Evolutionary conservation across 2,888 invertebrate species (phyloP).

Genomic region (Drosophila gaucha): DNA sequence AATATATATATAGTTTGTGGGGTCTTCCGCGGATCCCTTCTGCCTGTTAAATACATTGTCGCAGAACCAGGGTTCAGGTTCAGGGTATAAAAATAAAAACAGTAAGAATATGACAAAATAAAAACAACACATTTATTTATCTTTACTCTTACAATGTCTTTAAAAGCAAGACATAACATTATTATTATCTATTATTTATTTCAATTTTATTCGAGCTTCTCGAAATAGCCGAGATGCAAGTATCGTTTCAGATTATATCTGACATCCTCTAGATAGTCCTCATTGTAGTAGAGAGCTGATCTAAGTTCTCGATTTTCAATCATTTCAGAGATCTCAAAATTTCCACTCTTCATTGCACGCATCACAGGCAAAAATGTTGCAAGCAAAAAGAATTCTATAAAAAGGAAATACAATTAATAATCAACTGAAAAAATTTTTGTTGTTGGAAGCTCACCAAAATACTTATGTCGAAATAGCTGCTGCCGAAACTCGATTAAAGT

Average conservation of each 20-base stretch:
- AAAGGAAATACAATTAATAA: not conserved
- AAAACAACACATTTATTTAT: too few species aligned
- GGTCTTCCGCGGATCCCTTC: too few species aligned
- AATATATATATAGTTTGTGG: too few species aligned
- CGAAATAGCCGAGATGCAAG: conserved; percentile 57
- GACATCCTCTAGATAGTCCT: conserved; percentile 49
- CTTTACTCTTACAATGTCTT: too few species aligned
- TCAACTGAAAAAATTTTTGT: not conserved
- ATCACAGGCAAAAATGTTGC: conserved; percentile 54
- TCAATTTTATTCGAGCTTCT: conserved; percentile 20
- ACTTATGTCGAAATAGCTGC: conserved; percentile 48
- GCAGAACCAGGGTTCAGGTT: too few species aligned
- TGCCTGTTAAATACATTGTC: too few species aligned
- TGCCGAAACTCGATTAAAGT: conserved; percentile 50
- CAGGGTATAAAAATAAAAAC: too few species aligned
- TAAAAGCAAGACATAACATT: too few species aligned
- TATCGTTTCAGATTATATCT: conserved; percentile 33
- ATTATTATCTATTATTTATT: not conserved
- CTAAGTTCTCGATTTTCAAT: conserved; percentile 33
- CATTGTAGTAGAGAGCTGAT: conserved; percentile 21
- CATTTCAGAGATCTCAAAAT: conserved; percentile 42
- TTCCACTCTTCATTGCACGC: conserved; percentile 24
- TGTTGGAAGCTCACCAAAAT: conserved; percentile 53
- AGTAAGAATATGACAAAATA: too few species aligned
- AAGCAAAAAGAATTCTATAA: conserved; percentile 62